These are phyloP conservation scores for Lagria hirta DNA, from an alignment of 2,888 invertebrate genomes.

Conservation along the genomic window DNA sequence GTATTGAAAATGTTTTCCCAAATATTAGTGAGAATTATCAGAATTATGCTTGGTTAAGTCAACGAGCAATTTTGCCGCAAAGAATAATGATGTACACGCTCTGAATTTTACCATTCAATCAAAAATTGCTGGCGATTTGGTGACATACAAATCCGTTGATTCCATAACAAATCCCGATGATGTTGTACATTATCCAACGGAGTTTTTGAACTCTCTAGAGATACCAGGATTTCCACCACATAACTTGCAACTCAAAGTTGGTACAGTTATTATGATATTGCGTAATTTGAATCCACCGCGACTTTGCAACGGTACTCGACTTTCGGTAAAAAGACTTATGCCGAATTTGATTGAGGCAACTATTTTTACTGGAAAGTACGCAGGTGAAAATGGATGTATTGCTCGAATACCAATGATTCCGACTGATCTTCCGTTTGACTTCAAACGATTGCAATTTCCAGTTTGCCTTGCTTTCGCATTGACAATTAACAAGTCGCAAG, in stretches of 20 bases:
- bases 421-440: conserved; percentile 21
- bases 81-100: no score
- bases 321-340: conserved; percentile 12
- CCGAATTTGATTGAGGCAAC: conserved; percentile 21
- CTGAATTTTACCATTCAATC: no score
- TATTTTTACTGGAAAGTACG: conserved; percentile 37
- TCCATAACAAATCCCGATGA: no score
- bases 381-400: conserved; percentile 38
- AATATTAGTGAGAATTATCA: no score
- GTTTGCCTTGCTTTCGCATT: conserved; percentile 30
- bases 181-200: no score
- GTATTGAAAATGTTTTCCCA: no score
- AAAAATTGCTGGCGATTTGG: no score
- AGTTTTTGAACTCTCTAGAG: no score
- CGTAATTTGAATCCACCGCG: conserved; percentile 23
- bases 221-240: no score
- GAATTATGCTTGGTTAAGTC: no score
- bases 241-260: conserved; percentile 26
- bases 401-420: conserved; percentile 33
- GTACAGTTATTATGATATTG: conserved; percentile 21
- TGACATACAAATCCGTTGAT: no score
- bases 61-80: no score
- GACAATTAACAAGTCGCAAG: conserved; percentile 44
- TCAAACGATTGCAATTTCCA: conserved; percentile 25
- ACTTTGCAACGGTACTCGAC: conserved; percentile 24